Evolutionary conservation across 2,888 invertebrate species (phyloP).

Genomic region (Ellobium chinense): DNA sequence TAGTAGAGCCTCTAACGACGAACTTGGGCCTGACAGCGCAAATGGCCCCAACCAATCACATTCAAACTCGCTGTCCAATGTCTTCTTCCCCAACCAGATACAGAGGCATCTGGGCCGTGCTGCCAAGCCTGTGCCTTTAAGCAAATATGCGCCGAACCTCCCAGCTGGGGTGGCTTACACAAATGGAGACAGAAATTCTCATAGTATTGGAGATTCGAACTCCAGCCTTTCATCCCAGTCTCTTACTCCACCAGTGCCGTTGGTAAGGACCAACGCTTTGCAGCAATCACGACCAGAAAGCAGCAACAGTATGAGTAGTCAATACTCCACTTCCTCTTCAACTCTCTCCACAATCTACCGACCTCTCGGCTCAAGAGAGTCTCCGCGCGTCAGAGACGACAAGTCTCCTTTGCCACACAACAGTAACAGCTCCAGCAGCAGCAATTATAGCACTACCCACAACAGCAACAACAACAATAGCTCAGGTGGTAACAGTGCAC

Average conservation of each 20-base stretch:
- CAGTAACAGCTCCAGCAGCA: not conserved
- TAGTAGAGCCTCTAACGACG: conserved; percentile 45
- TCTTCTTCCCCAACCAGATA: conserved; percentile 35
- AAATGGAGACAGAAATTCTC: conserved; percentile 26
- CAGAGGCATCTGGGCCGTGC: conserved; percentile 53
- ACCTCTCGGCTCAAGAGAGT: conserved; percentile 49
- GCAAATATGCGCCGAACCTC: not conserved
- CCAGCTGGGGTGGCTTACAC: not conserved
- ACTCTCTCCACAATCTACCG: conserved; percentile 67
- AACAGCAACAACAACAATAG: not conserved
- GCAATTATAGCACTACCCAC: too few relatives aligned
- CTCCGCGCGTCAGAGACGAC: not conserved
- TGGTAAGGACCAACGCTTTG: conserved; percentile 51
- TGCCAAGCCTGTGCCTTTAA: conserved; percentile 11
- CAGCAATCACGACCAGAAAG: conserved; percentile 68
- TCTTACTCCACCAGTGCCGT: conserved; percentile 46
- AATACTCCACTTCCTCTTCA: conserved; percentile 69
- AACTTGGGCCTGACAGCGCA: conserved; percentile 15
- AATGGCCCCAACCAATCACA: not conserved
- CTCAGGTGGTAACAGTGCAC: conserved; percentile 50
- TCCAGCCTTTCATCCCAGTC: conserved; percentile 1
- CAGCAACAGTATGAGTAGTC: conserved; percentile 68
- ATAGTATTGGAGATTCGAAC: not conserved
- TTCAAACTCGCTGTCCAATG: conserved; percentile 16
- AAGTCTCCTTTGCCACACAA: not conserved